Evolutionary conservation across 1,140 invertebrate genomes (phyloP).

Genomic region (Goniozus legneri): DNA sequence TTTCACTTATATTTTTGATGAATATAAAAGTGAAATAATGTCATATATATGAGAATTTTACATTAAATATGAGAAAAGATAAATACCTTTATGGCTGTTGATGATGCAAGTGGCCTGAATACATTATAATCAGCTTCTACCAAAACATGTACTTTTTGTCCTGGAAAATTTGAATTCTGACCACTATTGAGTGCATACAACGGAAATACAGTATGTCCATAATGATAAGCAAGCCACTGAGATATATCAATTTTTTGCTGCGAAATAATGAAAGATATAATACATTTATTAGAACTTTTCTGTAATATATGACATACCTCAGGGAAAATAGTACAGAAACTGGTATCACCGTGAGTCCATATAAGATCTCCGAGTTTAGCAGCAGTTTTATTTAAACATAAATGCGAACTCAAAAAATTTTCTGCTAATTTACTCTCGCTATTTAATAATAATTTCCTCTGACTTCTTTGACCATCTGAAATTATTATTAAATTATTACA

Average conservation of each 20-base stretch:
- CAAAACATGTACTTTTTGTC: slow-evolving; percentile 49
- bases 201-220: slow-evolving; percentile 54
- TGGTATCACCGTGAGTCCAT: slow-evolving; percentile 53
- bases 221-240: slow-evolving; percentile 55
- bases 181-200: slow-evolving; percentile 40
- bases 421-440: slow-evolving; percentile 7
- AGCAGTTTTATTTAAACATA: slow-evolving; percentile 53
- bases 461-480: not conserved
- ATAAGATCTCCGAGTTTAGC: slow-evolving; percentile 58
- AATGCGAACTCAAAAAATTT: slow-evolving; percentile 49
- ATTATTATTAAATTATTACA: not conserved
- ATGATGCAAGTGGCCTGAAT: slow-evolving; percentile 33
- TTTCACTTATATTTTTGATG: too few relatives aligned
- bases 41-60: not conserved
- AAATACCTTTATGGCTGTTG: slow-evolving; percentile 41
- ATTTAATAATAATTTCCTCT: not conserved
- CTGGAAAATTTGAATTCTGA: slow-evolving; percentile 23
- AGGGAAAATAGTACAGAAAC: slow-evolving; percentile 55
- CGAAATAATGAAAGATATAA: slow-evolving; percentile 30
- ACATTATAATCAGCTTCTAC: slow-evolving; percentile 51
- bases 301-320: slow-evolving; percentile 38
- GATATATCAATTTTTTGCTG: slow-evolving; percentile 54
- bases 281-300: slow-evolving; percentile 23
- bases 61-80: not conserved
- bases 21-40: not conserved